Base-by-base conservation (phyloP, 2,797 vertebrate species). In the Balearica regulorum region DNA sequence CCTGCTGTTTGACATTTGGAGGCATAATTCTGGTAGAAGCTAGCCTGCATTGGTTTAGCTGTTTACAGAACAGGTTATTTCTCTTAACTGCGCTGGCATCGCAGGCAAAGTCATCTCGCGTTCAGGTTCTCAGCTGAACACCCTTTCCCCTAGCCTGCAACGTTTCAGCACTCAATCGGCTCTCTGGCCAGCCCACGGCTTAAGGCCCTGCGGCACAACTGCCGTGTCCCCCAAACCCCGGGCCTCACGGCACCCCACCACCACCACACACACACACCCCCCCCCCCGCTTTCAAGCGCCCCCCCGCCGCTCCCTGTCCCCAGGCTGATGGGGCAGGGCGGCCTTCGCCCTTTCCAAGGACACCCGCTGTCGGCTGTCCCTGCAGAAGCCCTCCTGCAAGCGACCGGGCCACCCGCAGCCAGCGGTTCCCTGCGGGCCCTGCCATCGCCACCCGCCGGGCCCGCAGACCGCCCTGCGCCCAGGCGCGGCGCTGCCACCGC, bases 61-160 rank as follows among this genome's bases (percentile, higher is more conserved):
- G 29, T 46, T 71, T 7, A 17, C 57, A 37, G n/a, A 37, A 53
- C 22, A 10, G 31, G 68, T 44, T n/a, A 15, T 70, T 72, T 70
- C 29, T 48, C 20, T 37, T 19, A 10, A 0, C 0, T 25, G 16
- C 29, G 13, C 16, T 0, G 33, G 12, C 19, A 13, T 58, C 4
- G 13, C 16, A 57, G 55, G 46, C 16, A 9, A 89, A 72, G 20
- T 12, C 33, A 37, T 5, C 31, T 43, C 9, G 11, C 2, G 5
- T 11, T 22, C 68, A 41, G 13, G 21, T 44, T 26, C 76, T 24
- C 69, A 12, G 26, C 46, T 37, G 41, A 46, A 22, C 37, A 8
- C 57, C 25, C 65, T 29, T 26, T 35, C 16, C 54, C 43, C 33
- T 19, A 1, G 35, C 20, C 58, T 16, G 41, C 49, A 49, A 10